phyloP scores from a whole-genome alignment of 1,140 invertebrate species.

The Neocloeon triangulifer region DNA sequence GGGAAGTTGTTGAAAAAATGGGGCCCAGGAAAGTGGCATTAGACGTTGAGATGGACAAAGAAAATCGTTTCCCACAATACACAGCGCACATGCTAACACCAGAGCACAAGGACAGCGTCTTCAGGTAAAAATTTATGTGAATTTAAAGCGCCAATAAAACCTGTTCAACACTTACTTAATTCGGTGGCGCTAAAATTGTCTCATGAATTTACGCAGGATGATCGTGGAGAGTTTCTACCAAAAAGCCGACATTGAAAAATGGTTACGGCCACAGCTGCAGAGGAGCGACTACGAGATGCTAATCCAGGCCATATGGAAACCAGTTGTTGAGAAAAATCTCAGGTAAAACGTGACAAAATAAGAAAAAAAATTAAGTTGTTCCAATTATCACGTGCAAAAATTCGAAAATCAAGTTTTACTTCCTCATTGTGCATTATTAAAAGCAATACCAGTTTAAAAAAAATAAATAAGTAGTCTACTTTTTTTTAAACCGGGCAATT shows the following conservation, averaged over 20 bases:
- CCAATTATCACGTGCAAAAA: no score
- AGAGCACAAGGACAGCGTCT: conserved; percentile 33
- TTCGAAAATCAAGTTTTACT: background rate
- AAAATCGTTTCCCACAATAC: conserved; percentile 20
- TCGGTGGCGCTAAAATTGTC: no score
- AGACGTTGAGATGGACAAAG: no score
- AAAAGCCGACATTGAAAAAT: conserved; percentile 62
- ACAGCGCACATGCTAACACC: conserved; percentile 28
- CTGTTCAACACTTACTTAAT: no score
- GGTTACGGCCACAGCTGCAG: conserved; percentile 35
- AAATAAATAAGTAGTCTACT: background rate
- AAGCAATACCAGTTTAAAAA: background rate
- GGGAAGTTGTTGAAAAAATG: conserved; percentile 36
- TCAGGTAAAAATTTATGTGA: conserved; percentile 17
- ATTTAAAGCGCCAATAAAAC: background rate
- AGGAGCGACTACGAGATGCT: conserved; percentile 39
- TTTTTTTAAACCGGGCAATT: background rate
- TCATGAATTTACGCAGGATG: conserved; percentile 27
- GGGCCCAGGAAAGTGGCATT: conserved; percentile 16
- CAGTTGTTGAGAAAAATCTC: conserved; percentile 35
- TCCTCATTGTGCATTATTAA: background rate
- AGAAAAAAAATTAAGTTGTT: no score
- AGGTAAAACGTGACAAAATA: no score
- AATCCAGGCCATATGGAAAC: conserved; percentile 37
- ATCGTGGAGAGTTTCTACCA: conserved; percentile 59